phyloP scores from a whole-genome alignment of 2,797 vertebrate genomes.

The Nyctalus aviator region DNA sequence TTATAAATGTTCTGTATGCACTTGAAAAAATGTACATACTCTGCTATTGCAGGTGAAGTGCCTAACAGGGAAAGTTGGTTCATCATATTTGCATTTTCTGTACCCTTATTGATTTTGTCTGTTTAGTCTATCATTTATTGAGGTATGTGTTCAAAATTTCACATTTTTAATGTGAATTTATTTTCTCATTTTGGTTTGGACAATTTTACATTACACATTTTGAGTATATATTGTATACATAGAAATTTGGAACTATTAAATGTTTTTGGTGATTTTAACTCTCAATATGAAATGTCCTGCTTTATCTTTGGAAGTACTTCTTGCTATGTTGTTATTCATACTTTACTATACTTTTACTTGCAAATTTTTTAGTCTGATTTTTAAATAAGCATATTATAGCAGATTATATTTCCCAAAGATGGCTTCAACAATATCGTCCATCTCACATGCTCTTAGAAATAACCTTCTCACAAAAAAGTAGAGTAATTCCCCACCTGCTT shows the following conservation, averaged over 20 bases:
- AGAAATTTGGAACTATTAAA: conserved; percentile 12
- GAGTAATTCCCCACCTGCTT: background rate
- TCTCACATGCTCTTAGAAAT: background rate
- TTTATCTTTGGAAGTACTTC: background rate
- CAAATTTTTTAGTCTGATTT: background rate
- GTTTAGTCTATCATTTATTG: background rate
- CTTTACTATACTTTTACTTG: background rate
- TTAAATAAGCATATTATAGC: background rate
- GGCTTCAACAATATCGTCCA: background rate
- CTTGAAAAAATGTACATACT: background rate
- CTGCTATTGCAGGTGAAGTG: background rate
- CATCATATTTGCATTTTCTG: background rate
- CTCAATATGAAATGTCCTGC: background rate
- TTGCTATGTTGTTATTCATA: background rate
- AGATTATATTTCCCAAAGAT: background rate
- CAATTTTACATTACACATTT: background rate
- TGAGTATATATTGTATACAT: background rate
- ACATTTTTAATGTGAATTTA: background rate
- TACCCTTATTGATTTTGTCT: background rate
- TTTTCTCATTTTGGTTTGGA: background rate
- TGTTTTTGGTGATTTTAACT: background rate
- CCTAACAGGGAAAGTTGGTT: background rate
- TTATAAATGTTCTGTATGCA: background rate
- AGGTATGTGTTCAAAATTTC: background rate
- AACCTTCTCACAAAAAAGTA: background rate